phyloP scores from a whole-genome alignment of 2,113 vertebrate species.

The Dascyllus trimaculatus region DNA sequence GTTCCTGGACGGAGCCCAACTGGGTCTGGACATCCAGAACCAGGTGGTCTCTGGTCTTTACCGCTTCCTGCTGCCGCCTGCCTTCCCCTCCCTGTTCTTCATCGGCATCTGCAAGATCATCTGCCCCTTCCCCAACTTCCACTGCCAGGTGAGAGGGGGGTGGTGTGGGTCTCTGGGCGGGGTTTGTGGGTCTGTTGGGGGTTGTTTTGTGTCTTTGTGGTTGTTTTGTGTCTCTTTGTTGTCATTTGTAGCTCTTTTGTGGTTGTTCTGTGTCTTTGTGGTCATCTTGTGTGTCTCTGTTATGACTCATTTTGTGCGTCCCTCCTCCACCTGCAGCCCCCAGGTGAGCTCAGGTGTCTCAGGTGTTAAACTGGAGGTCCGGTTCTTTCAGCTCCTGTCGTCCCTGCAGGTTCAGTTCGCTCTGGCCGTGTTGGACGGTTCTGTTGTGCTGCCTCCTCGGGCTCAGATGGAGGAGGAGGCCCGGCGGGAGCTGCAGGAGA shows the following conservation, averaged over 20 bases:
- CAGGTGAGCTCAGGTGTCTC: too few species aligned
- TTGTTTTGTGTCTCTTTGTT: too few species aligned
- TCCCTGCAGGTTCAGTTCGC: constrained; percentile 76
- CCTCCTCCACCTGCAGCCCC: too few species aligned
- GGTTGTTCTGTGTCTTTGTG: too few species aligned
- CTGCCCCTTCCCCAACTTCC: constrained; percentile 86
- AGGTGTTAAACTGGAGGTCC: too few species aligned
- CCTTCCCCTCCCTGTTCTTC: constrained; percentile 84
- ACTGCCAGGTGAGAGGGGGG: constrained; percentile 82
- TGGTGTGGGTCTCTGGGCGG: too few species aligned
- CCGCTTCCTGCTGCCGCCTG: constrained; percentile 80
- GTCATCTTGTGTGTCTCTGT: too few species aligned
- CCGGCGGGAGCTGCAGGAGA: constrained; percentile 42
- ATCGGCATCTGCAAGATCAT: constrained; percentile 85
- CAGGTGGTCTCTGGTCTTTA: constrained; percentile 83
- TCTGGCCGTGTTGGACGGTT: constrained; percentile 73
- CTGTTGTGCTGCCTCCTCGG: constrained; percentile 59
- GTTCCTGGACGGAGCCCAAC: constrained; percentile 72
- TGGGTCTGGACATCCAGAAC: constrained; percentile 77
- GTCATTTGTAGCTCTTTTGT: too few species aligned
- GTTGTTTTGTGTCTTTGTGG: too few species aligned
- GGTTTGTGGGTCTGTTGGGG: too few species aligned
- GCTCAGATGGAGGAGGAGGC: constrained; percentile 71
- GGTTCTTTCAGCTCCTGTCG: too few species aligned
- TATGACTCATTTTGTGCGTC: too few species aligned